Percentiles rank a stretch among this genome's conserved stretches.
phyloP scores from a whole-genome alignment of 2,888 invertebrate species.

The Phyllotreta cruciferae region DNA sequence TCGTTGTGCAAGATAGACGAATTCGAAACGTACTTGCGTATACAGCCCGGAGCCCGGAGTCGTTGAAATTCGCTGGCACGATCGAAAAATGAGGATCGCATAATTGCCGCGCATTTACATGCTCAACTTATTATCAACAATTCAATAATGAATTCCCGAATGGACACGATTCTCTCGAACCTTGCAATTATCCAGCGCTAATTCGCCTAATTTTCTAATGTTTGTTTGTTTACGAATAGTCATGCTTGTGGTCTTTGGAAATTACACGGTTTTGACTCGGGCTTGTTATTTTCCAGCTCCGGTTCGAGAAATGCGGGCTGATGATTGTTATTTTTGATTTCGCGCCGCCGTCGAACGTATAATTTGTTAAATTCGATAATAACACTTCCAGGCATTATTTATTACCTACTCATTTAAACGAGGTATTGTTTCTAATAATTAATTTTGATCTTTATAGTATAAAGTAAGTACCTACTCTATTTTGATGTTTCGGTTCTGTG shows the following conservation, averaged over 20 bases:
- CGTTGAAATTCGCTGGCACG: not conserved
- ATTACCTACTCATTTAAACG: no score
- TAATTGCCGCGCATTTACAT: not conserved
- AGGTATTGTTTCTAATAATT: no score
- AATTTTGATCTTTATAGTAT: no score
- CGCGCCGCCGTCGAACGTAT: no score
- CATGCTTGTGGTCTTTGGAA: slow-evolving; percentile 16
- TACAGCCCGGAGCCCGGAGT: not conserved
- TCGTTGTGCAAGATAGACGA: not conserved
- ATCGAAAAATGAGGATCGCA: not conserved
- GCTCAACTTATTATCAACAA: not conserved
- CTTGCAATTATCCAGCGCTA: slow-evolving; percentile 16
- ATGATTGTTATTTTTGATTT: not conserved
- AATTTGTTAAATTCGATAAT: no score
- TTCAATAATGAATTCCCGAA: slow-evolving; percentile 3
- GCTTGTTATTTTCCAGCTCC: slow-evolving; percentile 12
- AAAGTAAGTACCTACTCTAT: no score
- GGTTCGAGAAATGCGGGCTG: not conserved
- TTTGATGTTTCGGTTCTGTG: no score
- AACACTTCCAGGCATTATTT: no score
- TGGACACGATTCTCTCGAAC: slow-evolving; percentile 13
- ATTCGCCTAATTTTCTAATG: slow-evolving; percentile 13
- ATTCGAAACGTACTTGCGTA: not conserved
- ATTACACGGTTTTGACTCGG: slow-evolving; percentile 1
- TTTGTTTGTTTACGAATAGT: slow-evolving; percentile 22